Percentiles rank a stretch among this genome's conserved stretches.
Evolutionary conservation across 2,888 invertebrate genomes (phyloP).

Genomic region (Abscondita cerata): DNA sequence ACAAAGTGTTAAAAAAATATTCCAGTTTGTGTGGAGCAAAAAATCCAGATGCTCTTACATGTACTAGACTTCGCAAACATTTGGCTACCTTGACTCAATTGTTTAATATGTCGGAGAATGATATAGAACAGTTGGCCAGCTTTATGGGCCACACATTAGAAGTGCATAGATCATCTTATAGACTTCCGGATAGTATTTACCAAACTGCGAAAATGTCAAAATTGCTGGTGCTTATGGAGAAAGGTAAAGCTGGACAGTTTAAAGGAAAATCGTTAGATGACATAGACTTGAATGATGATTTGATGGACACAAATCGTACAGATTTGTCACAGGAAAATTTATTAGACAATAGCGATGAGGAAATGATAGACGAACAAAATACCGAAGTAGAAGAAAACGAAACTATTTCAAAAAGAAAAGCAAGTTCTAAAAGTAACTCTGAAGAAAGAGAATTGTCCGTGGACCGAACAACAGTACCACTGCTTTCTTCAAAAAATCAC

Average conservation of each 20-base stretch:
- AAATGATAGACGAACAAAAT: background rate
- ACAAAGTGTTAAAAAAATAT: slow-evolving; percentile 40
- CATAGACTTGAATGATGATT: no score
- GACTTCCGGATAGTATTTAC: slow-evolving; percentile 40
- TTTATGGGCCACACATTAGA: slow-evolving; percentile 44
- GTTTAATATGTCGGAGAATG: slow-evolving; percentile 40
- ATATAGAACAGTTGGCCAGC: slow-evolving; percentile 42
- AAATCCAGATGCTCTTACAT: slow-evolving; percentile 41
- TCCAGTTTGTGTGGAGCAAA: slow-evolving; percentile 37
- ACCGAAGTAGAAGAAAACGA: background rate
- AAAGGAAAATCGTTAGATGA: slow-evolving; percentile 38
- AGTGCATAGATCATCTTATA: slow-evolving; percentile 36
- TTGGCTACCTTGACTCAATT: slow-evolving; percentile 44
- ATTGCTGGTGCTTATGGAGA: slow-evolving; percentile 35
- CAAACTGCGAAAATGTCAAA: slow-evolving; percentile 41
- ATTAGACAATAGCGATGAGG: background rate
- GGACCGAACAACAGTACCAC: slow-evolving; percentile 10
- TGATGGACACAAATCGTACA: no score
- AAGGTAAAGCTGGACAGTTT: slow-evolving; percentile 31
- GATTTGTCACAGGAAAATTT: slow-evolving; percentile 5
- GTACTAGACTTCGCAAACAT: slow-evolving; percentile 43
- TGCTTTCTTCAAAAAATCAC: slow-evolving; percentile 17
- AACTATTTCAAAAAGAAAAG: no score
- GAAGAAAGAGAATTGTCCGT: slow-evolving; percentile 14
- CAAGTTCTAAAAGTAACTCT: no score